A percentile compares a stretch with the other conserved stretches of the same genome.
phyloP scores from a whole-genome alignment of 2,113 vertebrate species.

The Cebidichthys violaceus region DNA sequence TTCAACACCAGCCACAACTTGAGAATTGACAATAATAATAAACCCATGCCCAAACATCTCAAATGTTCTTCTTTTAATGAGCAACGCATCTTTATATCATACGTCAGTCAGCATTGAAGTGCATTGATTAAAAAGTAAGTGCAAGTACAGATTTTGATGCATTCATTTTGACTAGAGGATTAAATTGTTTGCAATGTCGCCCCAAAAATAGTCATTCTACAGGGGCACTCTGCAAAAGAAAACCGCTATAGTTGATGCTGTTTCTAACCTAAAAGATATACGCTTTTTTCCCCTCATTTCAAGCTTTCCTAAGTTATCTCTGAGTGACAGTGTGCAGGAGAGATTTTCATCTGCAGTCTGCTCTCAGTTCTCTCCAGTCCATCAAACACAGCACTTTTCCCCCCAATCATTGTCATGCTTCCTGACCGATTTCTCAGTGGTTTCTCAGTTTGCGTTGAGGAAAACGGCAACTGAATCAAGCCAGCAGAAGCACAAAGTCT shows the following conservation, averaged over 20 bases:
- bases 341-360: slow-evolving; percentile 64
- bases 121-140: slow-evolving; percentile 96
- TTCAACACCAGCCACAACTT: slow-evolving; percentile 62
- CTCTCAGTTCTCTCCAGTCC: slow-evolving; percentile 65
- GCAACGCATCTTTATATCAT: slow-evolving; percentile 86
- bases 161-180: slow-evolving; percentile 89
- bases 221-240: slow-evolving; percentile 82
- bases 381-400: slow-evolving; percentile 66
- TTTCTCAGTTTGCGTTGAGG: slow-evolving; percentile 68
- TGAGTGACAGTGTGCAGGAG: slow-evolving; percentile 72
- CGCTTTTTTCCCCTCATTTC: slow-evolving; percentile 68
- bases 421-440: slow-evolving; percentile 75
- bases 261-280: slow-evolving; percentile 94
- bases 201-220: slow-evolving; percentile 82
- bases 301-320: slow-evolving; percentile 75
- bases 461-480: slow-evolving; percentile 76
- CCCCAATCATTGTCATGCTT: slow-evolving; percentile 68
- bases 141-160: slow-evolving; percentile 96
- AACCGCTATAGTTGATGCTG: slow-evolving; percentile 89
- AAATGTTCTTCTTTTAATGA: slow-evolving; percentile 80
- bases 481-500: slow-evolving; percentile 77
- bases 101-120: slow-evolving; percentile 91
- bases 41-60: slow-evolving; percentile 81
- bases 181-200: slow-evolving; percentile 78
- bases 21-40: slow-evolving; percentile 70